phyloP scores from a whole-genome alignment of 2,113 vertebrate species.

The Cinclus cinclus region DNA sequence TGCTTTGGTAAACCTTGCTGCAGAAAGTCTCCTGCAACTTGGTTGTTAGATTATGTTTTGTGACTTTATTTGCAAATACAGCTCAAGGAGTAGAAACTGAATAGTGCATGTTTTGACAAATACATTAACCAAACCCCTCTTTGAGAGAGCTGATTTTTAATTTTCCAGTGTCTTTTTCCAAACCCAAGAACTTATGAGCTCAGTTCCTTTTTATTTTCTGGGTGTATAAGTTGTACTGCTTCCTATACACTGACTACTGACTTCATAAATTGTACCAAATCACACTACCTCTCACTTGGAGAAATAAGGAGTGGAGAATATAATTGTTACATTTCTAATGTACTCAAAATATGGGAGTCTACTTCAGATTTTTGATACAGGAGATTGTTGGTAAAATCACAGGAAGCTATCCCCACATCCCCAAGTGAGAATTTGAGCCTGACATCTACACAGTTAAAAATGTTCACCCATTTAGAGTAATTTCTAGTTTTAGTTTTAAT shows the following conservation, averaged over 20 bases:
- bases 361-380: neutral
- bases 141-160: neutral
- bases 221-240: neutral
- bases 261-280: neutral
- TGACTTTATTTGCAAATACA: constrained; percentile 1
- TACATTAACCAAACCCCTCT: neutral
- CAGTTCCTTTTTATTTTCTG: neutral
- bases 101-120: neutral
- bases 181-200: neutral
- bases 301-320: neutral
- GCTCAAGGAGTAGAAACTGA: neutral
- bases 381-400: neutral
- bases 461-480: neutral
- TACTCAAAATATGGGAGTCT: neutral
- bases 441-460: neutral
- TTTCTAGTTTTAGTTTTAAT: neutral
- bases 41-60: neutral
- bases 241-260: neutral
- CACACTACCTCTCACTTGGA: neutral
- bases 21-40: neutral
- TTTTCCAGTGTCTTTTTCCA: neutral
- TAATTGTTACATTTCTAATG: neutral
- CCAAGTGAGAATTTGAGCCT: neutral
- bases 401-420: neutral
- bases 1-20: neutral